phyloP scores from a whole-genome alignment of 2,888 invertebrate species.

The Pardosa pseudoannulata region DNA sequence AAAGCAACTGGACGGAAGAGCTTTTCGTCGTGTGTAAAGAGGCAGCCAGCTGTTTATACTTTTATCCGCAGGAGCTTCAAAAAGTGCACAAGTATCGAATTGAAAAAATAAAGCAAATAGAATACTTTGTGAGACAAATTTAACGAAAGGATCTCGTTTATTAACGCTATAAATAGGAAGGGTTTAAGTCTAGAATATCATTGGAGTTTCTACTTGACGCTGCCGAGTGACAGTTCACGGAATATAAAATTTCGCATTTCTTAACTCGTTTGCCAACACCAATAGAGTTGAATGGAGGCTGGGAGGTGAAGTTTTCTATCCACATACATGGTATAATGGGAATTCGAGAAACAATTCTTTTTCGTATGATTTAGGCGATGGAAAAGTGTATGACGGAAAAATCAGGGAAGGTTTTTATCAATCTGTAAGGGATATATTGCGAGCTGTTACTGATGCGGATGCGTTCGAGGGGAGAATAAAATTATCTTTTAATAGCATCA shows the following conservation, averaged over 20 bases:
- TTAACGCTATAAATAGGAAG: slow-evolving; percentile 21
- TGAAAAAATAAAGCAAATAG: slow-evolving; percentile 20
- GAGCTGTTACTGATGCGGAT: neutral
- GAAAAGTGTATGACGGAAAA: no score
- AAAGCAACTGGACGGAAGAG: slow-evolving; percentile 46
- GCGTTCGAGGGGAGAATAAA: neutral
- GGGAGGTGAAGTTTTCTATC: slow-evolving; percentile 74
- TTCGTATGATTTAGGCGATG: no score
- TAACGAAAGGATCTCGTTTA: slow-evolving; percentile 19
- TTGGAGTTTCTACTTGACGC: slow-evolving; percentile 70
- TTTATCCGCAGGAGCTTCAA: slow-evolving; percentile 40
- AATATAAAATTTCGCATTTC: slow-evolving; percentile 75
- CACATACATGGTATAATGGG: slow-evolving; percentile 60
- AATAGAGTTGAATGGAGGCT: slow-evolving; percentile 73
- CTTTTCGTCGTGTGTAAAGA: slow-evolving; percentile 7
- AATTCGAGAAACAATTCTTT: neutral
- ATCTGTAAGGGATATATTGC: neutral
- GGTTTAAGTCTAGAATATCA: neutral
- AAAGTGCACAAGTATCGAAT: slow-evolving; percentile 3
- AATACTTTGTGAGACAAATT: slow-evolving; percentile 32
- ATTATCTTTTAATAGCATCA: neutral
- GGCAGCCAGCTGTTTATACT: slow-evolving; percentile 18
- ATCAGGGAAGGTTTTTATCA: neutral
- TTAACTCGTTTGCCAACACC: slow-evolving; percentile 74
- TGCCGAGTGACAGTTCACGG: slow-evolving; percentile 74